Percentiles rank a stretch among this genome's conserved stretches.
Conservation (phyloP, 2,797 vertebrate genomes). For the Chlorospingus semifuscus region DNA sequence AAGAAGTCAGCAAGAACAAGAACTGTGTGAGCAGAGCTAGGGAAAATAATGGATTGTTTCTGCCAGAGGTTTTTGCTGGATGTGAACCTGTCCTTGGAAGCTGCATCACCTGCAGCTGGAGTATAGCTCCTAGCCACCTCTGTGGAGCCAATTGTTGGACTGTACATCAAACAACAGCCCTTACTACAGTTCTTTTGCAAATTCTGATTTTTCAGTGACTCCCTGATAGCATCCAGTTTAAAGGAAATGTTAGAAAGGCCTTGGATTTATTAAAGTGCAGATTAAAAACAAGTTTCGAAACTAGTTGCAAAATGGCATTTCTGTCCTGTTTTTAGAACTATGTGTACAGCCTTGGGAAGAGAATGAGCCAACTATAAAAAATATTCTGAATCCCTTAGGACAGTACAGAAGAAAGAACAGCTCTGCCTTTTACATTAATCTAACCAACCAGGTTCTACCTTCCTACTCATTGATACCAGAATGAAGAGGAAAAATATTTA, state of each 20-base stretch:
- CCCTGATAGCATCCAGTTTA: neutral
- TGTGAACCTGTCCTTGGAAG: neutral
- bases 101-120: neutral
- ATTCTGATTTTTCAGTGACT: neutral
- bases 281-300: conserved; percentile 37
- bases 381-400: neutral
- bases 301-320: conserved; percentile 34
- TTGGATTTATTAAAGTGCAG: neutral
- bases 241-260: conserved; percentile 12
- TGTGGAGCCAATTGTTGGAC: neutral
- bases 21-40: accelerated
- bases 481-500: conserved; percentile 26
- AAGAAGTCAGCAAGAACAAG: neutral
- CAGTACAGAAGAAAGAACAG: neutral
- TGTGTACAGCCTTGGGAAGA: neutral
- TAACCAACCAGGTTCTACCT: neutral
- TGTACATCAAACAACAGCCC: neutral
- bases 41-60: neutral
- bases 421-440: neutral
- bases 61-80: neutral
- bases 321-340: conserved; percentile 14
- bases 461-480: neutral
- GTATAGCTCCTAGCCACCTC: neutral
- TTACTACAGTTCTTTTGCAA: neutral
- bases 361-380: neutral